These are phyloP conservation scores for Allophyes oxyacanthae DNA, from an alignment of 2,888 invertebrate genomes.

Conservation along the genomic window DNA sequence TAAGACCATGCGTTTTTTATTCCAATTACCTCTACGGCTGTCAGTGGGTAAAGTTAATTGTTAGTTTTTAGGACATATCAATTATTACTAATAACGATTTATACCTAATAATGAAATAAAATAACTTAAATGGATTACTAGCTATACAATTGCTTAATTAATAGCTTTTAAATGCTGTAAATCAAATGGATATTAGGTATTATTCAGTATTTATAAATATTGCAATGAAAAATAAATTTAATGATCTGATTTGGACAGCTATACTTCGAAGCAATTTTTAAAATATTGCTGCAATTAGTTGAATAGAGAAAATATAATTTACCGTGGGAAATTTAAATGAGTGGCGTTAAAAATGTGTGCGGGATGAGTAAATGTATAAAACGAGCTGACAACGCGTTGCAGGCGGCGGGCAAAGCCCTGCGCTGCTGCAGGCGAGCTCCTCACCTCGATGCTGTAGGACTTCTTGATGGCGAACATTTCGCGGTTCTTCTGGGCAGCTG, in stretches of 20 bases:
- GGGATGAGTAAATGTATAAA: conserved; percentile 39
- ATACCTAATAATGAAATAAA: conserved; percentile 18
- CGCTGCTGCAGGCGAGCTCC: conserved; percentile 73
- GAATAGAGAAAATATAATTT: neutral
- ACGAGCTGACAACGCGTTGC: conserved; percentile 56
- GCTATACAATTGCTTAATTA: conserved; percentile 19
- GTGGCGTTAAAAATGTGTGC: conserved; percentile 2
- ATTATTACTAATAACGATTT: conserved; percentile 33
- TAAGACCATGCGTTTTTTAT: conserved; percentile 29
- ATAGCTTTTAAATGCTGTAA: conserved; percentile 14
- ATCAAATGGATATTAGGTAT: conserved; percentile 15
- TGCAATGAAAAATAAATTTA: conserved; percentile 16
- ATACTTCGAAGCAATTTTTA: conserved; percentile 11
- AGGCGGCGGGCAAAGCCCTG: conserved; percentile 39
- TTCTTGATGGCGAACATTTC: conserved; percentile 99
- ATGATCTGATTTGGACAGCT: neutral
- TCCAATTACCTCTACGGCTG: conserved; percentile 38
- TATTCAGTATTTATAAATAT: conserved; percentile 11
- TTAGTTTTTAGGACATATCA: conserved; percentile 43
- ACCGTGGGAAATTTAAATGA: conserved; percentile 3
- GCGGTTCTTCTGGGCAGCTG: conserved; percentile 97
- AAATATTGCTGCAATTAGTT: conserved; percentile 16
- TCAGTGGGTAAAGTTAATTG: conserved; percentile 30
- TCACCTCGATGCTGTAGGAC: conserved; percentile 99
- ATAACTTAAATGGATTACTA: conserved; percentile 19